These are phyloP conservation scores for Osedax frankpressi DNA, from an alignment of 2,888 invertebrate genomes.

Conservation along the genomic window DNA sequence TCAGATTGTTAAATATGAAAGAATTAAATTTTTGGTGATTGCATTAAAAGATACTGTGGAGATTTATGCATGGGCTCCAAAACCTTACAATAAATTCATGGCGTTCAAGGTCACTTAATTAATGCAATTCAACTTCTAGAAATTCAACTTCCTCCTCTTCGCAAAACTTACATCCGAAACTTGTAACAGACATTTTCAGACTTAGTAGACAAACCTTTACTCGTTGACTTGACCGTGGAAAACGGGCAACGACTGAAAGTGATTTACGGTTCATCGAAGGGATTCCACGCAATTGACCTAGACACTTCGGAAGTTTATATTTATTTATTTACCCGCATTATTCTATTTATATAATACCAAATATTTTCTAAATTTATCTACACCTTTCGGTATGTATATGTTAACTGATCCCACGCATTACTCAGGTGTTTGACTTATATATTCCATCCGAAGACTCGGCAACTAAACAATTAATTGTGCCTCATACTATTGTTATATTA, in stretches of 20 bases:
- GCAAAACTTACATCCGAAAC: neutral
- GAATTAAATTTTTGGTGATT: conserved; percentile 98
- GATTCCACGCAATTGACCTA: conserved; percentile 97
- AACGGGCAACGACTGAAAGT: conserved; percentile 98
- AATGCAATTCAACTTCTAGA: neutral
- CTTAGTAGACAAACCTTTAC: conserved; percentile 65
- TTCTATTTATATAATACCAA: too few species aligned
- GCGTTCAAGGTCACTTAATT: conserved; percentile 66
- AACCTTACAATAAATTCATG: conserved; percentile 99
- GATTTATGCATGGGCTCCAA: conserved; percentile 99
- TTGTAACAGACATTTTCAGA: conserved; percentile 53
- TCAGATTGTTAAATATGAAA: conserved; percentile 77
- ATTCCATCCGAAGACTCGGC: neutral
- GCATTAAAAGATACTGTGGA: conserved; percentile 96
- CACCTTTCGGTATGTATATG: too few species aligned
- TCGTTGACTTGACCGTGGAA: conserved; percentile 96
- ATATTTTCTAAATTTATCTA: too few species aligned
- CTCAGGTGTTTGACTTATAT: conserved; percentile 4
- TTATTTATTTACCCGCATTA: conserved; percentile 98
- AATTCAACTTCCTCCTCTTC: neutral
- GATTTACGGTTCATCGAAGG: conserved; percentile 93
- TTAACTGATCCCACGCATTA: neutral
- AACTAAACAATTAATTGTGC: conserved; percentile 56
- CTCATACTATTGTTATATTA: conserved; percentile 96
- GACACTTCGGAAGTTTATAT: conserved; percentile 96